Percentiles rank a stretch among this genome's conserved stretches.
phyloP scores from a whole-genome alignment of 2,113 vertebrate species.

The Osmerus mordax region DNA sequence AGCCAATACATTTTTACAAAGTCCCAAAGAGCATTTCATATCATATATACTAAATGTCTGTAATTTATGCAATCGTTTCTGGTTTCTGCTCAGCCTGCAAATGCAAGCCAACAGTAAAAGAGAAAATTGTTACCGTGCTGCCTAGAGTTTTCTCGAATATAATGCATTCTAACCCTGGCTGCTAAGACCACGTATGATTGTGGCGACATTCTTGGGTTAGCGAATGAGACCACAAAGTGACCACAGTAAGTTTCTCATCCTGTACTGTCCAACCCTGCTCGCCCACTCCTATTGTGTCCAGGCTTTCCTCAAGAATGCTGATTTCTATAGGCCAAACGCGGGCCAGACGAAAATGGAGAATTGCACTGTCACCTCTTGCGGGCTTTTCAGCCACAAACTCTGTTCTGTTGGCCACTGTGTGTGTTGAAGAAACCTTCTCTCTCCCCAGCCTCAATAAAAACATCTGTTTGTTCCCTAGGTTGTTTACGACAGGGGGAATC shows the following conservation, averaged over 20 bases:
- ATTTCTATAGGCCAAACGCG: slow-evolving; percentile 57
- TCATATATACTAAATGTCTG: slow-evolving; percentile 46
- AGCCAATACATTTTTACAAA: slow-evolving; percentile 31
- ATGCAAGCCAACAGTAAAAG: slow-evolving; percentile 54
- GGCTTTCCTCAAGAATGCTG: slow-evolving; percentile 69
- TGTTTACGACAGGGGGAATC: too few relatives aligned
- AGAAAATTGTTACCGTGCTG: slow-evolving; percentile 62
- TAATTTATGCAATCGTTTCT: slow-evolving; percentile 58
- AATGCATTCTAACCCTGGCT: slow-evolving; percentile 56
- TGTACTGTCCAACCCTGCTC: slow-evolving; percentile 49
- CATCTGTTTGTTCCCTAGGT: slow-evolving; percentile 21
- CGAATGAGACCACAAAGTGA: slow-evolving; percentile 64
- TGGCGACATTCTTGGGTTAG: slow-evolving; percentile 69
- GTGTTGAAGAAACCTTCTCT: not conserved
- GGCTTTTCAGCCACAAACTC: slow-evolving; percentile 49
- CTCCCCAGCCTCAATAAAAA: slow-evolving; percentile 20
- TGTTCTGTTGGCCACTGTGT: slow-evolving; percentile 36
- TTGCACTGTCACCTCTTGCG: slow-evolving; percentile 65
- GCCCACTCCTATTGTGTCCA: slow-evolving; percentile 65
- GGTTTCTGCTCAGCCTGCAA: slow-evolving; percentile 50
- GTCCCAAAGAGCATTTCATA: slow-evolving; percentile 34
- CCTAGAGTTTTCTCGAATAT: slow-evolving; percentile 49
- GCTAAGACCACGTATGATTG: slow-evolving; percentile 57
- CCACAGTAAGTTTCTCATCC: slow-evolving; percentile 62
- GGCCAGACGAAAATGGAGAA: slow-evolving; percentile 56